Evolutionary conservation across 2,113 vertebrate species (phyloP).

Genomic region (Zosterops borbonicus): DNA sequence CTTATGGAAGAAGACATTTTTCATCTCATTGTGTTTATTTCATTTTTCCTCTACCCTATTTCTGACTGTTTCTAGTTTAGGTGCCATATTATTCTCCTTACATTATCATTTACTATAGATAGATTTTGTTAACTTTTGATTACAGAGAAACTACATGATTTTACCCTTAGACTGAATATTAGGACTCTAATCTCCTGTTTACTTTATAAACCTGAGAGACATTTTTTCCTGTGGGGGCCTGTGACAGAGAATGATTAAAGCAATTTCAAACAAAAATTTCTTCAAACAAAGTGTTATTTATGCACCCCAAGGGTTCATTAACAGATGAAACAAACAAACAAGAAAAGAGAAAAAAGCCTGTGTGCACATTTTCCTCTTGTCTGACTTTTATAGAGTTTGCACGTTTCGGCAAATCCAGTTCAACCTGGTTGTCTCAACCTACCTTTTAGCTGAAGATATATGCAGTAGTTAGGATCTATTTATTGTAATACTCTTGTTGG

Average conservation of each 20-base stretch:
- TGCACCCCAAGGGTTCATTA: background rate
- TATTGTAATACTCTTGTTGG: background rate
- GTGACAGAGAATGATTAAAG: constrained; percentile 25
- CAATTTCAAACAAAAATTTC: background rate
- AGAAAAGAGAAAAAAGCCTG: background rate
- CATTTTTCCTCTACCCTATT: background rate
- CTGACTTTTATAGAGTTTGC: background rate
- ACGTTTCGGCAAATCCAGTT: background rate
- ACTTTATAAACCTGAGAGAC: background rate
- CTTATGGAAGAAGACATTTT: background rate
- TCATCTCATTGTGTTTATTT: background rate
- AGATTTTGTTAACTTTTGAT: background rate
- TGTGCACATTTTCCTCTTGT: background rate
- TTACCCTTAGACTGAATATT: background rate
- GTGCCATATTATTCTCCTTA: background rate
- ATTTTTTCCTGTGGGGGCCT: background rate
- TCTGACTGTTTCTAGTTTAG: background rate
- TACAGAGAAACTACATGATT: background rate
- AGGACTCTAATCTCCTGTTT: background rate
- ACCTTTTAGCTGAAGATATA: background rate
- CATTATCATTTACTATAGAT: background rate
- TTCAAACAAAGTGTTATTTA: constrained; percentile 28
- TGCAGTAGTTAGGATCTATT: background rate
- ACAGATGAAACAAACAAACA: background rate
- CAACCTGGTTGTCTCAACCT: background rate